Evolutionary conservation across 2,113 vertebrate species (phyloP).

Genomic region (Apodemus speciosus): DNA sequence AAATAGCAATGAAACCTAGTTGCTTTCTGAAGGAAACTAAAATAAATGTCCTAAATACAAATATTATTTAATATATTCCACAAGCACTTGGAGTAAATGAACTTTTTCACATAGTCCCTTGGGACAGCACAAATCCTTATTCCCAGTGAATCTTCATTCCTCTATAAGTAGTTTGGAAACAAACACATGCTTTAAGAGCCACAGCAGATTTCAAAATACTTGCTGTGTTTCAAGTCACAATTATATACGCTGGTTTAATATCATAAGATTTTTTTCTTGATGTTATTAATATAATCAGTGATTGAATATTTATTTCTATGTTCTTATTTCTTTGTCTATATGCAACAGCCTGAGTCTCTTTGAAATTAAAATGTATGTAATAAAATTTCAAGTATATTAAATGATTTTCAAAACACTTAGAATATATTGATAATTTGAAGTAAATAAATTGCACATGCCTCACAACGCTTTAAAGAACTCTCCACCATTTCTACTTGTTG

Average conservation of each 20-base stretch:
- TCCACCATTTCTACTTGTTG: not conserved
- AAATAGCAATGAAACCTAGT: not conserved
- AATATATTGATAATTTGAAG: not conserved
- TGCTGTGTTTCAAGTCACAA: not conserved
- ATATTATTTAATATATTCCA: not conserved
- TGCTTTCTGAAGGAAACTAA: not conserved
- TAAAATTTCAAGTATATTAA: not conserved
- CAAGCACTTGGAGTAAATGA: not conserved
- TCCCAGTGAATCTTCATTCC: not conserved
- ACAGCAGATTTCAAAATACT: slow-evolving; percentile 5
- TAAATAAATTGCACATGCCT: not conserved
- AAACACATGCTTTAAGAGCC: not conserved
- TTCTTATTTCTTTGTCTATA: not conserved
- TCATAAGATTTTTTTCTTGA: not conserved
- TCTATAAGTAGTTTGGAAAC: not conserved
- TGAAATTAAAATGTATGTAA: not conserved
- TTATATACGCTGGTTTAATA: not conserved
- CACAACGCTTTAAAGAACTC: not conserved
- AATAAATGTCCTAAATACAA: not conserved
- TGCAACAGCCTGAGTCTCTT: not conserved
- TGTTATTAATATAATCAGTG: slow-evolving; percentile 7
- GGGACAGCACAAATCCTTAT: not conserved
- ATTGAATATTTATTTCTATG: not conserved
- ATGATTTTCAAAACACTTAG: not conserved
- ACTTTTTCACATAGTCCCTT: too few relatives aligned